Evolutionary conservation across 2,888 invertebrate genomes (phyloP), one percentile per base, ranked within the genome.

Genomic region (Acanthococcus lagerstroemiae): DNA sequence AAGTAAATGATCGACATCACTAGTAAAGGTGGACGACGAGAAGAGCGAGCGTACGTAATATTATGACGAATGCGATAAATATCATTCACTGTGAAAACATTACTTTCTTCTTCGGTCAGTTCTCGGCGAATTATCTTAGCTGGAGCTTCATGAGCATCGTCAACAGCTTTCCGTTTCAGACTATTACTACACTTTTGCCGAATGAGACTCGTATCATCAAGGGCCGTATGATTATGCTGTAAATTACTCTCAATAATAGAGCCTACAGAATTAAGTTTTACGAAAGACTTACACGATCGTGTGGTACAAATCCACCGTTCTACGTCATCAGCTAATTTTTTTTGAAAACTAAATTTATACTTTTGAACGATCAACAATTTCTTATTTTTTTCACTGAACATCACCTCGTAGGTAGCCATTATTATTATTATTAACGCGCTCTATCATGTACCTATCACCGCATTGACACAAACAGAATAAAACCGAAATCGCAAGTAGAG

Each of bases 341-440:
- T 12, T 55, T n/a, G 55, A 15, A 55, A 55, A n/a, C 55, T 24
- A 25, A 24, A 55, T 55, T 55, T 55, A 24, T 55, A 55, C n/a
- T n/a, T n/a, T n/a, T n/a, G n/a, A n/a, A n/a, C n/a, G n/a, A n/a
- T n/a, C n/a, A n/a, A n/a, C n/a, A n/a, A n/a, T n/a, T n/a, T n/a
- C n/a, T n/a, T n/a, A n/a, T n/a, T n/a, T n/a, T n/a, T n/a, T n/a
- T n/a, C n/a, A n/a, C n/a, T n/a, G n/a, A n/a, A n/a, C n/a, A n/a
- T n/a, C n/a, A n/a, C n/a, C n/a, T n/a, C n/a, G n/a, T n/a, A n/a
- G n/a, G n/a, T n/a, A n/a, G n/a, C n/a, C n/a, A n/a, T n/a, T n/a
- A n/a, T n/a, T n/a, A n/a, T n/a, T n/a, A n/a, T n/a, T n/a, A n/a
- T n/a, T n/a, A n/a, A n/a, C n/a, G n/a, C n/a, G n/a, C n/a, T n/a